These are phyloP conservation scores for Nesidiocoris tenuis DNA, from an alignment of 2,888 invertebrate genomes.

Conservation along the genomic window DNA sequence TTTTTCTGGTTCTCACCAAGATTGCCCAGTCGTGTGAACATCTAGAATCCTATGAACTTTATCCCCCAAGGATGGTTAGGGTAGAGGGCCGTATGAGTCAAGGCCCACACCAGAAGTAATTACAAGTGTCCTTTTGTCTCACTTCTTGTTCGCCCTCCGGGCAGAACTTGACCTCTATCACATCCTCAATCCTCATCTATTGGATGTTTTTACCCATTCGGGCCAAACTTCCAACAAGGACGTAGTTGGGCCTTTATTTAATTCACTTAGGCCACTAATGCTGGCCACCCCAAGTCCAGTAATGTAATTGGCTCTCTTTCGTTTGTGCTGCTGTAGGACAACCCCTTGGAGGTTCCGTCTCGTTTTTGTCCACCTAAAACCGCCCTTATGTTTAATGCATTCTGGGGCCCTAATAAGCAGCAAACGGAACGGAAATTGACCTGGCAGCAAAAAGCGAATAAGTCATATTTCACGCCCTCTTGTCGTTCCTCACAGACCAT, in stretches of 20 bases:
- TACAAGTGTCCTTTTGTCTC: too few relatives aligned
- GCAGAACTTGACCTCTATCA: not conserved
- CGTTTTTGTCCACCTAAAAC: not conserved
- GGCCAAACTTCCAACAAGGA: not conserved
- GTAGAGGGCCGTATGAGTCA: too few relatives aligned
- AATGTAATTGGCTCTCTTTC: not conserved
- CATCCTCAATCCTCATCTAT: not conserved
- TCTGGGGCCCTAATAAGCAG: not conserved
- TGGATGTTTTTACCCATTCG: not conserved
- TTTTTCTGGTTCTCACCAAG: too few relatives aligned
- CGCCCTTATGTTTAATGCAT: not conserved
- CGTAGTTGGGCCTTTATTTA: not conserved
- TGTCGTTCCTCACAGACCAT: not conserved
- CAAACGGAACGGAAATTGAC: not conserved
- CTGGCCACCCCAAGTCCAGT: not conserved
- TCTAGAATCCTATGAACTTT: too few relatives aligned
- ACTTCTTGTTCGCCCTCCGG: too few relatives aligned
- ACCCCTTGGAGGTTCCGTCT: not conserved
- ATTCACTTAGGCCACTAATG: not conserved
- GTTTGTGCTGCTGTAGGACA: not conserved
- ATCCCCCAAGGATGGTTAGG: too few relatives aligned
- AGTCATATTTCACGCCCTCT: slow-evolving; percentile 22
- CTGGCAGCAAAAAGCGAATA: slow-evolving; percentile 11
- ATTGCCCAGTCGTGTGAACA: too few relatives aligned
- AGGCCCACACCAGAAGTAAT: too few relatives aligned